phyloP scores from a whole-genome alignment of 2,797 vertebrate species.

The Falco columbarius region DNA sequence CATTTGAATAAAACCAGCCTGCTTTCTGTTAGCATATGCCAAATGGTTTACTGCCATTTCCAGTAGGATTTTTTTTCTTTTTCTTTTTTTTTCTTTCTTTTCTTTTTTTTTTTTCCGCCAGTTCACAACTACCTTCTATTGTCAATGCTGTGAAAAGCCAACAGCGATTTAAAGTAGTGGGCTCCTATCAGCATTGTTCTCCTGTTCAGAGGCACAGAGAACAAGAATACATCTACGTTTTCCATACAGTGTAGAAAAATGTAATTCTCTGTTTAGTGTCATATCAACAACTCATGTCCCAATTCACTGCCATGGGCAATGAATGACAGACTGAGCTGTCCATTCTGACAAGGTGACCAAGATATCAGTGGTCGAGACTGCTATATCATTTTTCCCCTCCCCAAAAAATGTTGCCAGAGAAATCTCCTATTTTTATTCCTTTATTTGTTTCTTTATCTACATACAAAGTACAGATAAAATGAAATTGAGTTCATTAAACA shows the following conservation, averaged over 20 bases:
- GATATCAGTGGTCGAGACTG: slow-evolving; percentile 36
- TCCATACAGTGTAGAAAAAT: slow-evolving; percentile 32
- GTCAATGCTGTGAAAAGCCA: slow-evolving; percentile 54
- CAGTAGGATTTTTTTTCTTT: not conserved
- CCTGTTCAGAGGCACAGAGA: not conserved
- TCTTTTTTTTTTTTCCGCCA: not conserved
- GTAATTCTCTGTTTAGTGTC: slow-evolving; percentile 66
- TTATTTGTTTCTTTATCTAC: slow-evolving; percentile 70
- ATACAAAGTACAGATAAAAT: slow-evolving; percentile 64
- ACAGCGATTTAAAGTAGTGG: slow-evolving; percentile 36
- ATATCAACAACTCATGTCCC: slow-evolving; percentile 61
- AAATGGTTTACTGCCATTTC: slow-evolving; percentile 34
- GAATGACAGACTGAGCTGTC: slow-evolving; percentile 55
- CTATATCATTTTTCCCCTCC: not conserved
- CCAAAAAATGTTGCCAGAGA: not conserved
- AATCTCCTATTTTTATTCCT: slow-evolving; percentile 39
- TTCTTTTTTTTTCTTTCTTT: not conserved
- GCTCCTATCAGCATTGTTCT: slow-evolving; percentile 65
- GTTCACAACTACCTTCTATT: slow-evolving; percentile 54
- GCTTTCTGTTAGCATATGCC: not conserved
- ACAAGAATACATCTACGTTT: slow-evolving; percentile 6
- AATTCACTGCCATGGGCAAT: slow-evolving; percentile 6
- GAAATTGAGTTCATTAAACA: slow-evolving; percentile 65
- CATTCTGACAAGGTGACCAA: slow-evolving; percentile 49
- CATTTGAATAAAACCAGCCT: not conserved